Evolutionary conservation across 2,797 vertebrate species (phyloP).

Genomic region (Peromyscus attwateri): DNA sequence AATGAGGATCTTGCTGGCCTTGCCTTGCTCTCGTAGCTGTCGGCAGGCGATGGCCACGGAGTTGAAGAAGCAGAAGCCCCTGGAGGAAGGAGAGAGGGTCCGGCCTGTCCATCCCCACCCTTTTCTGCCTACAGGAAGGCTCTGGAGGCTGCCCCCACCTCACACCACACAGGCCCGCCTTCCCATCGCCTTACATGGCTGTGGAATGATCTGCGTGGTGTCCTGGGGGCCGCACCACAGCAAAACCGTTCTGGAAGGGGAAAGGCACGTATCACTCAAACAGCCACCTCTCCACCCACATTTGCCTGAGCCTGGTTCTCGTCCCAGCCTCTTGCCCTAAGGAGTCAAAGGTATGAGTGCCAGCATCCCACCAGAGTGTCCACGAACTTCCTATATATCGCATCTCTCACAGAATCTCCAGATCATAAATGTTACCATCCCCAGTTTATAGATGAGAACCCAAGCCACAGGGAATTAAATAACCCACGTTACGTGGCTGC

Average conservation of each 20-base stretch:
- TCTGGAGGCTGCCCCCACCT: not conserved
- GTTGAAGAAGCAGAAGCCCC: conserved; percentile 99
- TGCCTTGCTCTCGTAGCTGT: conserved; percentile 96
- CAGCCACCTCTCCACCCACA: not conserved
- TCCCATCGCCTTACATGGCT: conserved; percentile 92
- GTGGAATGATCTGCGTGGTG: conserved; percentile 97
- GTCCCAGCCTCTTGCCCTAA: not conserved
- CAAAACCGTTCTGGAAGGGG: conserved; percentile 94
- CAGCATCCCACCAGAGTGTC: not conserved
- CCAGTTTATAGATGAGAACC: not conserved
- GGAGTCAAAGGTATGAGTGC: not conserved
- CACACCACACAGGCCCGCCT: not conserved
- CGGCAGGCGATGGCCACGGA: conserved; percentile 96
- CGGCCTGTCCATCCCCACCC: not conserved
- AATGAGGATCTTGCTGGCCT: conserved; percentile 95
- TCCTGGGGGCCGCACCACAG: conserved; percentile 96
- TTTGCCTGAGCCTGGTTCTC: not conserved
- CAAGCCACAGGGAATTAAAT: not conserved
- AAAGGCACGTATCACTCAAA: not conserved
- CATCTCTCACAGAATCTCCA: not conserved
- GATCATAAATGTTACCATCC: not conserved
- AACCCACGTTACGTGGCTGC: not conserved
- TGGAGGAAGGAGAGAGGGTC: conserved; percentile 79
- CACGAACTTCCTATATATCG: not conserved
- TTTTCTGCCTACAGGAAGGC: not conserved